Evolutionary conservation across 2,113 vertebrate species (phyloP).

Genomic region (Centropus bengalensis): DNA sequence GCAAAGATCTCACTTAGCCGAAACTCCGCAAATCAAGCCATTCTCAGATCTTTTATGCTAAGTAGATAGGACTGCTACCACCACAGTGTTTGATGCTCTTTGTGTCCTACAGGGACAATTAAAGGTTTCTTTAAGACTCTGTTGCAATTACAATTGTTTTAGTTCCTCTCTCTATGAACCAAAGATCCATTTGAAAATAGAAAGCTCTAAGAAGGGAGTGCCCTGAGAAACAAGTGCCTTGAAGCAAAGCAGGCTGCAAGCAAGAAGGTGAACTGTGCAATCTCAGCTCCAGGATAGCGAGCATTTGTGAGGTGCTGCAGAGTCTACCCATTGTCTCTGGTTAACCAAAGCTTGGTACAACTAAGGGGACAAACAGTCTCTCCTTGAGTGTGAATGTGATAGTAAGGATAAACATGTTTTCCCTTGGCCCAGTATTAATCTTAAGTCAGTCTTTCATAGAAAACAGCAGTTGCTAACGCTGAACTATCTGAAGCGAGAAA

Average conservation of each 20-base stretch:
- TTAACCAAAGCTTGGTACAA: background rate
- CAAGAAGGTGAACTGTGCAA: background rate
- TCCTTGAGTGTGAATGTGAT: background rate
- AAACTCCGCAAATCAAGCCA: background rate
- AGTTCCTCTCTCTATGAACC: background rate
- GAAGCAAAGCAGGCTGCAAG: background rate
- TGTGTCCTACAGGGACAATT: accelerated
- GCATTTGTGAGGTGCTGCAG: background rate
- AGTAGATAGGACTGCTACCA: background rate
- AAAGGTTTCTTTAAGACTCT: background rate
- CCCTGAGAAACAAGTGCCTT: conserved; percentile 47
- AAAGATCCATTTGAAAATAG: background rate
- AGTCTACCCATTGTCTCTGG: background rate
- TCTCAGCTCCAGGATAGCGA: background rate
- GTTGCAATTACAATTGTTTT: background rate
- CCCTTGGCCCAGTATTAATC: background rate
- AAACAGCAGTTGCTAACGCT: background rate
- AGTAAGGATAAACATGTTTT: background rate
- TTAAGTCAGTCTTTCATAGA: background rate
- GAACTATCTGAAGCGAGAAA: background rate
- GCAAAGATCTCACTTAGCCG: background rate
- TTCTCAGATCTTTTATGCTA: background rate
- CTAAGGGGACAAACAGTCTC: background rate
- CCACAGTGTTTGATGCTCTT: background rate
- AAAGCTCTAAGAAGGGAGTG: background rate